Evolutionary conservation across 2,113 vertebrate genomes (phyloP), one percentile per base, ranked within the genome.

Genomic region (Strigops habroptila): DNA sequence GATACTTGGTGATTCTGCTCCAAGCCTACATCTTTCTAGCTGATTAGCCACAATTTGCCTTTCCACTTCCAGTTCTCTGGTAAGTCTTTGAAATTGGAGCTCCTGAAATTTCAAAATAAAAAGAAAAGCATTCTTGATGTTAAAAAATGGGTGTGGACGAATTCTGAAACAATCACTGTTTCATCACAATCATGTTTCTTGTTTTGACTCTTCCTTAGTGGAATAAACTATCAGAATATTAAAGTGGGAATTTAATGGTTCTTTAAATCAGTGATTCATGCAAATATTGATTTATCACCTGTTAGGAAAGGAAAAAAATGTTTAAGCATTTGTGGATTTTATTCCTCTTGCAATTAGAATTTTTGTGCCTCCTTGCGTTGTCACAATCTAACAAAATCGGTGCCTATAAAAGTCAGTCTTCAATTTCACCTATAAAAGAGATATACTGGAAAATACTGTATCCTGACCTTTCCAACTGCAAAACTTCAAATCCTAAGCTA

Each of bases 21-120:
- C 99, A 82, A 99, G 98, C 98, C 99, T 98, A 98, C 99, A 99
- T 99, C 99, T 98, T 98, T 99, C 99, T 98, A 99, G 99, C 98
- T 99, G 99, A 99, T 99, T 99, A 98, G 99, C 99, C 98, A 99
- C 99, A 98, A 99, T 99, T 98, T 99, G 99, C 98, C 99, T 99
- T 98, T 99, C 99, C 98, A 99, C 99, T 97, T 99, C 99, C 98
- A 99, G 98, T 98, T 99, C 99, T 98, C 99, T 98, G 97, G 99
- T 99, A 97, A 99, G 99, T 96, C 99, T 98, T 97, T 99, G 99
- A 98, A 99, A 99, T 97, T 99, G 99, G 97, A 99, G 99, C 98
- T 99, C 99, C 99, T 99, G 96, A 94, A 97, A 98, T 96, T 97
- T 95, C 96, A 98, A 96, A 98, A 96, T 84, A 91, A 92, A 96